A percentile compares a stretch with the other conserved stretches of the same genome.
Conservation (phyloP, 1,140 invertebrate genomes). For the Armadillidium nasatum region DNA sequence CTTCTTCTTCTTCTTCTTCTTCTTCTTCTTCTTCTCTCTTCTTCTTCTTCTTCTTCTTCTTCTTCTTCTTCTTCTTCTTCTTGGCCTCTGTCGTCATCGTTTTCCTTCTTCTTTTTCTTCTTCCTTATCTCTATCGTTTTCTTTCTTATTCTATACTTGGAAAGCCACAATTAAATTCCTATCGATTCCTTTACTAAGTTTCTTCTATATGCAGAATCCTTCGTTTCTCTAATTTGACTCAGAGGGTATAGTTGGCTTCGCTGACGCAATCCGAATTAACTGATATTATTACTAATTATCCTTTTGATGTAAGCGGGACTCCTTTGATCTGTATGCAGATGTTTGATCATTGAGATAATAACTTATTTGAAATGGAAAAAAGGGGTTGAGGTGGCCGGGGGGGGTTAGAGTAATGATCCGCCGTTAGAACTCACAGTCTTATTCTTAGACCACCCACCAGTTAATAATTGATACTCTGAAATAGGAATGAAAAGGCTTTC, state of each 20-base stretch:
- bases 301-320: background rate
- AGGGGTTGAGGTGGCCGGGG: background rate
- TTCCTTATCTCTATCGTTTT: background rate
- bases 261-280: constrained; percentile 4
- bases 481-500: background rate
- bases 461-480: constrained; percentile 8
- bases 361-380: constrained; percentile 6
- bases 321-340: constrained; percentile 12
- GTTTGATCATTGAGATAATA: constrained; percentile 11
- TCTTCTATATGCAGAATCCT: background rate
- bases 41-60: background rate
- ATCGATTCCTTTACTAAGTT: background rate
- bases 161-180: constrained; percentile 4
- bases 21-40: background rate
- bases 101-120: background rate
- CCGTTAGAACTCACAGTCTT: too few species aligned
- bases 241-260: constrained; percentile 8
- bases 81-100: too few species aligned
- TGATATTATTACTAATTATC: constrained; percentile 12
- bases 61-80: background rate
- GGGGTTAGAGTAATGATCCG: too few species aligned
- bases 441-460: background rate
- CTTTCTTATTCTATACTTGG: background rate
- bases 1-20: background rate
- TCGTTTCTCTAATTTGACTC: background rate